phyloP scores from a whole-genome alignment of 1,140 invertebrate genomes.

The Nasonia longicornis region DNA sequence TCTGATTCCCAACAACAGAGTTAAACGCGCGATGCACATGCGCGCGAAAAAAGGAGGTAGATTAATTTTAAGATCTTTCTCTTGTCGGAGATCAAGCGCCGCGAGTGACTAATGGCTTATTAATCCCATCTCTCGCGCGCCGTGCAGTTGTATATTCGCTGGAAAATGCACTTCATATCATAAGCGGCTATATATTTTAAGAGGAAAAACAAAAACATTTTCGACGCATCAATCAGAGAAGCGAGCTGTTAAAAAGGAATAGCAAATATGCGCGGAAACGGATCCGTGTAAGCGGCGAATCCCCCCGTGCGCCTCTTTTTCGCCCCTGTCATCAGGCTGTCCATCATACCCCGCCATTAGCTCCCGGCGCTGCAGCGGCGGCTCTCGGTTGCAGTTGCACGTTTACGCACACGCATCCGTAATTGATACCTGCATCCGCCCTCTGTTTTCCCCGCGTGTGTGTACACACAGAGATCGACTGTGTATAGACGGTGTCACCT shows the following conservation, averaged over 20 bases:
- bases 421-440: neutral
- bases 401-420: neutral
- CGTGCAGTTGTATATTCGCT: neutral
- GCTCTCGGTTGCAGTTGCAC: neutral
- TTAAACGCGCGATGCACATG: neutral
- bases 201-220: too few relatives aligned
- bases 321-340: conserved; percentile 31
- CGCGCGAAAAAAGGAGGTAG: neutral
- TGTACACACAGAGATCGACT: too few relatives aligned
- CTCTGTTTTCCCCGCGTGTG: neutral
- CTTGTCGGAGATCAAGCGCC: conserved; percentile 4
- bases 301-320: neutral
- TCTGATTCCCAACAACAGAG: neutral
- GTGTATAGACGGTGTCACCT: too few relatives aligned
- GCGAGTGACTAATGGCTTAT: neutral
- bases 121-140: neutral
- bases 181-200: too few relatives aligned
- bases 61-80: conserved; percentile 10
- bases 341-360: conserved; percentile 36
- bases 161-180: neutral
- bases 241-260: conserved; percentile 2
- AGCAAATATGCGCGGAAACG: neutral
- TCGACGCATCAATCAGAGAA: too few relatives aligned
- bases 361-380: neutral
- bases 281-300: neutral